phyloP scores from a whole-genome alignment of 1,140 invertebrate species.

The Hylaeus anthracinus region DNA sequence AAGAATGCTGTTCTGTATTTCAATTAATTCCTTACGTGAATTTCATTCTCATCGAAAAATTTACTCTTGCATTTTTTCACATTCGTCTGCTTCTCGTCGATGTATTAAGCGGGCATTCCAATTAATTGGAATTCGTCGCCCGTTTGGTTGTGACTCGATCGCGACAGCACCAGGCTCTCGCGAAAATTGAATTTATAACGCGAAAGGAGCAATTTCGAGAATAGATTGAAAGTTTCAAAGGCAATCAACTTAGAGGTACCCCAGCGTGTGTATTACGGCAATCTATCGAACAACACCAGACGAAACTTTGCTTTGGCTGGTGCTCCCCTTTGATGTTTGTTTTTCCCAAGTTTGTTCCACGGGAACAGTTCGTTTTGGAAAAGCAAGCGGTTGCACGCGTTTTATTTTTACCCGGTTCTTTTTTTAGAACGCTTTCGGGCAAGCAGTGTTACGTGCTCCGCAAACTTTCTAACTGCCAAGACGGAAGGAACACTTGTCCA shows the following conservation, averaged over 20 bases:
- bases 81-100: background rate
- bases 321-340: constrained; percentile 14
- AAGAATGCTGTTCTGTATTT: no score
- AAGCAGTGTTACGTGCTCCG: background rate
- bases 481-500: background rate
- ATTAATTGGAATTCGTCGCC: background rate
- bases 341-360: background rate
- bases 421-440: background rate
- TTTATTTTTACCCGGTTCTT: background rate
- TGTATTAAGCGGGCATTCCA: background rate
- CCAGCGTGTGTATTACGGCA: background rate
- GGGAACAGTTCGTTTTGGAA: background rate
- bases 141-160: background rate
- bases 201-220: constrained; percentile 15
- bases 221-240: constrained; percentile 20
- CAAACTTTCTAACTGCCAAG: background rate
- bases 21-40: no score
- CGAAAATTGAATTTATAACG: constrained; percentile 14
- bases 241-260: constrained; percentile 3
- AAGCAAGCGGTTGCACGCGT: background rate
- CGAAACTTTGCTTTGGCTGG: constrained; percentile 13
- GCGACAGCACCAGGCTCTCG: background rate
- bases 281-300: constrained; percentile 30
- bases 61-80: no score
- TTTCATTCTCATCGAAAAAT: no score